Evolutionary conservation across 2,113 vertebrate species (phyloP), one percentile per base, ranked within the genome.

Genomic region (Hippocampus mohnikei): DNA sequence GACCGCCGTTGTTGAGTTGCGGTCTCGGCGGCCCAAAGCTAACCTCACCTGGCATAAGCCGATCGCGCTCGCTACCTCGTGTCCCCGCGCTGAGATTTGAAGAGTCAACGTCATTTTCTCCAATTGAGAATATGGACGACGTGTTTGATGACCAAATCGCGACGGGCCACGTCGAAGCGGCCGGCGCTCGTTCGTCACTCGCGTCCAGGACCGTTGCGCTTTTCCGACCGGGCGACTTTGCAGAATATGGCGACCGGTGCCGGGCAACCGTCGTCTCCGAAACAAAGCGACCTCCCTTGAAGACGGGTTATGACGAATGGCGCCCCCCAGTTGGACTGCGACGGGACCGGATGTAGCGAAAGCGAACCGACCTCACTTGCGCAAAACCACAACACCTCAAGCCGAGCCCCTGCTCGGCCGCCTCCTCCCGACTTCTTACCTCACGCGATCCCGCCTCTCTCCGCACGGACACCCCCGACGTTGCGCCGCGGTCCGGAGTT

Each of bases 51-150:
- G 86, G 88, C 83, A 92, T 93, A 93, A 93, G 91, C 91, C 92
- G 92, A 85, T 86, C 5, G 86, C 89, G 87, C 90, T 91, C 88
- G 83, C 91, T 92, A 93, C 90, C 91, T 93, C 92, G 91, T 87
- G 90, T 90, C 37, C 12, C 13, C 18, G 21, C 53, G 9, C 20
- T 48, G 46, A 48, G 15, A 48, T 15, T 48, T 46, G 27, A 27
- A 27, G 27, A 27, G 27, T 27, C 27, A 27, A 27, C n/a, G 27
- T 27, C 27, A 27, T 27, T 27, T 27, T 27, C 27, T 27, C 27
- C 27, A 27, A 27, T 27, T 27, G 27, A 27, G 27, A 27, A 27
- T 27, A 27, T 27, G 27, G 27, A 27, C 27, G 27, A 2, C 27
- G 27, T 27, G 27, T 27, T 27, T 27, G 27, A 2, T 27, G 27